These are phyloP conservation scores for Spongilla lacustris DNA, from an alignment of 37 sponge, comb jelly and placozoan species.

Conservation along the genomic window DNA sequence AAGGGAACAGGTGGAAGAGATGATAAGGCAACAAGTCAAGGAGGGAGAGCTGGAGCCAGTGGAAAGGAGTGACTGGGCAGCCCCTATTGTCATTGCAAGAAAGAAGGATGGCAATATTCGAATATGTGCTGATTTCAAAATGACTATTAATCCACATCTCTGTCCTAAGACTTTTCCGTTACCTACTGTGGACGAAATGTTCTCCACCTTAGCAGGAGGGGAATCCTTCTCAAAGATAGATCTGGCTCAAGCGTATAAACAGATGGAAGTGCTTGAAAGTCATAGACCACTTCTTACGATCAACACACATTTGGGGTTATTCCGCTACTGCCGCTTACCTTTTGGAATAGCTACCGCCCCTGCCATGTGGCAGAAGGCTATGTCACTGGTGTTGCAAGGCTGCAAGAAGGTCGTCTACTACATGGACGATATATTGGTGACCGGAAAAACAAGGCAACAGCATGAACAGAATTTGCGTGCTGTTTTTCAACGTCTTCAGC, in stretches of 20 bases:
- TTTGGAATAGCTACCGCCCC: conserved; percentile 28
- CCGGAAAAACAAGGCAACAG: conserved; percentile 5
- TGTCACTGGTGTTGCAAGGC: conserved; percentile 18
- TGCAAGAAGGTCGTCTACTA: background rate
- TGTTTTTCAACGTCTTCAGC: conserved; percentile 2
- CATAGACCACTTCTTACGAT: background rate
- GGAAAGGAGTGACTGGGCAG: conserved; percentile 3
- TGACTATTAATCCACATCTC: conserved; percentile 24
- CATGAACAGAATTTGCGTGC: conserved; percentile 13
- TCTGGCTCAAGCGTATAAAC: conserved; percentile 11
- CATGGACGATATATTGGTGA: background rate
- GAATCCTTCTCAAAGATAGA: conserved; percentile 16
- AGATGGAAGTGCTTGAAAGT: conserved; percentile 9
- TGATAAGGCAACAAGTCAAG: background rate
- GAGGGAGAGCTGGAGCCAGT: no score
- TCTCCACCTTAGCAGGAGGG: conserved; percentile 10
- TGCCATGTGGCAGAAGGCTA: conserved; percentile 28
- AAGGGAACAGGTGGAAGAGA: conserved; percentile 11
- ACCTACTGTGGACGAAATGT: conserved; percentile 20
- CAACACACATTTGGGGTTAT: conserved; percentile 20
- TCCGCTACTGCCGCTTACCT: conserved; percentile 5
- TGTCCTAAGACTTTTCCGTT: background rate
- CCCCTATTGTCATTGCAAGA: background rate
- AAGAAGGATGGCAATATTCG: conserved; percentile 23
- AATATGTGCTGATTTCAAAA: conserved; percentile 41